Conservation (phyloP, 1,140 invertebrate species). For the Euwallacea similis region DNA sequence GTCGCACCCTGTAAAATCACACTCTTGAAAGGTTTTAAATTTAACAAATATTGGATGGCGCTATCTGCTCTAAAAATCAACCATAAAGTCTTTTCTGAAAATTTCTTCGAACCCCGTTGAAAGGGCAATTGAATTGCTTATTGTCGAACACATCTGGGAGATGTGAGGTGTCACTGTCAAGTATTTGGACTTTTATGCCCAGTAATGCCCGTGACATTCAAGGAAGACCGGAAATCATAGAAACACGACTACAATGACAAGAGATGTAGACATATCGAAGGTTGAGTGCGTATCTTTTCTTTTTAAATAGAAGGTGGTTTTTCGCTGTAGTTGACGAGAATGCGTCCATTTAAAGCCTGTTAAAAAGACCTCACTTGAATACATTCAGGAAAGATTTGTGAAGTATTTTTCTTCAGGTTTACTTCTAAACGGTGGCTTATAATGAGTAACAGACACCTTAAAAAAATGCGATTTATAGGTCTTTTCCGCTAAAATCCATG, state of each 20-base stretch:
- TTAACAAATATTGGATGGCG: too few species aligned
- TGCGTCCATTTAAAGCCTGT: neutral
- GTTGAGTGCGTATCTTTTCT: neutral
- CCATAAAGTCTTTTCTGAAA: too few species aligned
- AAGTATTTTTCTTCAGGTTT: too few species aligned
- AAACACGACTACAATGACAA: slow-evolving; percentile 31
- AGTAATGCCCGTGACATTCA: slow-evolving; percentile 17
- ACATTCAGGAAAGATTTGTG: too few species aligned
- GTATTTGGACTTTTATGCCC: slow-evolving; percentile 20
- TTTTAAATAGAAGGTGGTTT: neutral
- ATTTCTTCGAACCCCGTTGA: neutral
- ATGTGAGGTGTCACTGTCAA: slow-evolving; percentile 28
- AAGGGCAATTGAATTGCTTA: slow-evolving; percentile 9
- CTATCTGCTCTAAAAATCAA: too few species aligned
- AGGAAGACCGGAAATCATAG: slow-evolving; percentile 30
- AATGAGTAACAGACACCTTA: neutral
- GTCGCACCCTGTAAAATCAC: neutral
- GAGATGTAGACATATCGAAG: slow-evolving; percentile 16
- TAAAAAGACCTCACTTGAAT: too few species aligned
- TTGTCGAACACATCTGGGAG: slow-evolving; percentile 10
- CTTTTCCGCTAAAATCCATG: slow-evolving; percentile 3
- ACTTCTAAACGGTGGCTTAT: too few species aligned
- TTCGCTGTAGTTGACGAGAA: neutral
- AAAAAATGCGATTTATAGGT: neutral
- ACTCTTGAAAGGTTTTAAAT: too few species aligned